Base-by-base conservation (phyloP, 2,113 vertebrate species). In the Urocitellus parryii region DNA sequence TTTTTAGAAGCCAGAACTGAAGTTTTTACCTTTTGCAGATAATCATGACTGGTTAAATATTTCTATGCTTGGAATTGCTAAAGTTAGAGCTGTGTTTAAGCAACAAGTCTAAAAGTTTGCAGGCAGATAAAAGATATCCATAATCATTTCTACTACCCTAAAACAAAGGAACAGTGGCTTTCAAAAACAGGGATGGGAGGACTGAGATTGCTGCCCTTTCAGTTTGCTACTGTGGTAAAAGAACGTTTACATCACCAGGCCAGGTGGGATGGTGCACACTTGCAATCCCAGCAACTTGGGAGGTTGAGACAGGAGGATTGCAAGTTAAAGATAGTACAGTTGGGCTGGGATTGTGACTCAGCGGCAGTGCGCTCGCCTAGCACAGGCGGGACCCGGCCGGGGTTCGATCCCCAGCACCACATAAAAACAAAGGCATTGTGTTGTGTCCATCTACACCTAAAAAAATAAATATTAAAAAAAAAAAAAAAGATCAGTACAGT, bases 131-230 rank as follows among this genome's bases (percentile, higher is more conserved):
- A 13, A 85, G 37, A 86, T 42, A 56, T 0, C 12, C n/a, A 3
- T 32, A 86, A 63, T 39, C 51, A 95, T 56, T 61, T 92, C 89
- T 91, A 70, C n/a, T 88, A 63, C 88, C 53, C n/a, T 74, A 76
- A 91, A 91, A 65, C 37, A 77, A 53, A 63, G 22, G 37, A 42
- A 48, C 4, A 67, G 56, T 77, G 39, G 25, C 25, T 82, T 93
- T 95, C n/a, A 77, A 76, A 73, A 91, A 34, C 67, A 73, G 65
- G 17, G 68, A 34, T 73, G 5, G 17, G 12, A 77, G 45, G 32
- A 32, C 63, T 63, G 3, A 25, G 8, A 37, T 5, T 79, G 32
- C 4, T 58, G 51, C 32, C 22, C 76, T 11, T 63, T 70, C 53
- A 34, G 39, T 91, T 42, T 86, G 56, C 67, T 86, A 77, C 61